Conservation (phyloP, 2,113 vertebrate species). For the Odontophorus gujanensis region DNA sequence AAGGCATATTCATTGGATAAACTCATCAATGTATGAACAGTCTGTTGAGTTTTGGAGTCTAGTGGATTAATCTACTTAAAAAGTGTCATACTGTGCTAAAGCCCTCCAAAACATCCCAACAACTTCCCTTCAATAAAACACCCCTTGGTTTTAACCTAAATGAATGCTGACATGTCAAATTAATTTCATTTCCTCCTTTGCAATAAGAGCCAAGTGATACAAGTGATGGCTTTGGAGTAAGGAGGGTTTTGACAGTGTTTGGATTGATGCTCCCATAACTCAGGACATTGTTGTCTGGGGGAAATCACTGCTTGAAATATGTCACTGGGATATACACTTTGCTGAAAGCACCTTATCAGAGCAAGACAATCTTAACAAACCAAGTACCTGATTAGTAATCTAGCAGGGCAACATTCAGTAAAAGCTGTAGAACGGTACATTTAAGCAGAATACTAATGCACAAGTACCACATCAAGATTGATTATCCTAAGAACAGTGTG, state of each 20-base stretch:
- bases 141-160: not conserved
- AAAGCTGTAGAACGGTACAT: not conserved
- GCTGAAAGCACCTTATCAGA: not conserved
- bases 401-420: not conserved
- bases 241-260: slow-evolving; percentile 21
- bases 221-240: not conserved
- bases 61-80: not conserved
- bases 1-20: not conserved
- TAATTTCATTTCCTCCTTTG: slow-evolving; percentile 8
- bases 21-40: not conserved
- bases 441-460: not conserved
- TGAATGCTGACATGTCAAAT: not conserved
- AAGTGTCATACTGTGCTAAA: not conserved
- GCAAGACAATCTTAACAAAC: not conserved
- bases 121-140: not conserved
- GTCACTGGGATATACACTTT: not conserved
- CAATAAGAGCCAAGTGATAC: not conserved
- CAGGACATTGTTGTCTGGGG: not conserved
- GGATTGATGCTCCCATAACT: not conserved
- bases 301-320: not conserved
- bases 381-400: not conserved
- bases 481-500: not conserved
- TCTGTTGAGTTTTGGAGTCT: not conserved
- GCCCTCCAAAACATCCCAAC: not conserved
- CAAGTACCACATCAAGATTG: not conserved